A percentile compares a stretch with the other conserved stretches of the same genome.
Evolutionary conservation across 2,113 vertebrate genomes (phyloP).

Genomic region (Pampusana beccarii): DNA sequence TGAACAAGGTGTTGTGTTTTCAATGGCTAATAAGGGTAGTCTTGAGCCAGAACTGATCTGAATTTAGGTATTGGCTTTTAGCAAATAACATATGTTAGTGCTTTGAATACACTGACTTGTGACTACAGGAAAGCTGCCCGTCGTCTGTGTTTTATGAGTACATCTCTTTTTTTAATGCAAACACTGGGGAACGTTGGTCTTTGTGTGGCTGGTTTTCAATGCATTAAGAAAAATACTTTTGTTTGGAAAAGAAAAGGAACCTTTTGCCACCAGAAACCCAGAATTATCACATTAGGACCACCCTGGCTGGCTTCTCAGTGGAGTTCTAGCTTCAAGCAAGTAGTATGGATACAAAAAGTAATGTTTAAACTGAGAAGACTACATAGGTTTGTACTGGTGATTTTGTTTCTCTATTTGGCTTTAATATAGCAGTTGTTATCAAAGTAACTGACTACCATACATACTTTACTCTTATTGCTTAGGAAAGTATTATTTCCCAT

Average conservation of each 20-base stretch:
- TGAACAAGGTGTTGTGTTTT: not conserved
- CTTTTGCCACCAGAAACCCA: slow-evolving; percentile 32
- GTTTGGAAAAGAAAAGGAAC: not conserved
- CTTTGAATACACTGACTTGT: not conserved
- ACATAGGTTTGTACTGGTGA: not conserved
- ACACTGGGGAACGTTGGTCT: not conserved
- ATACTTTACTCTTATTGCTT: not conserved
- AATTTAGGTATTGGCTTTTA: not conserved
- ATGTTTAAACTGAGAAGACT: not conserved
- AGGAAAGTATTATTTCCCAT: not conserved
- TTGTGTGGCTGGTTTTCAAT: slow-evolving; percentile 12
- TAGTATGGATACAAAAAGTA: not conserved
- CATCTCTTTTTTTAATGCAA: not conserved
- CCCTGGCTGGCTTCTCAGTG: not conserved
- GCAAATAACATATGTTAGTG: not conserved
- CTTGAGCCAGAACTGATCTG: not conserved
- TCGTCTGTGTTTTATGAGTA: not conserved
- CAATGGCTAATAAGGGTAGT: not conserved
- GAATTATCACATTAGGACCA: slow-evolving; percentile 53
- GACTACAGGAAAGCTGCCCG: not conserved
- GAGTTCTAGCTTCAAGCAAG: not conserved
- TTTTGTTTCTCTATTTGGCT: not conserved
- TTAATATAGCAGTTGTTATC: not conserved
- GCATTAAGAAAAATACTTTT: not conserved
- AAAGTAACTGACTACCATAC: not conserved